Evolutionary conservation across 2,797 vertebrate species (phyloP).

Genomic region (Cossypha polioptera): DNA sequence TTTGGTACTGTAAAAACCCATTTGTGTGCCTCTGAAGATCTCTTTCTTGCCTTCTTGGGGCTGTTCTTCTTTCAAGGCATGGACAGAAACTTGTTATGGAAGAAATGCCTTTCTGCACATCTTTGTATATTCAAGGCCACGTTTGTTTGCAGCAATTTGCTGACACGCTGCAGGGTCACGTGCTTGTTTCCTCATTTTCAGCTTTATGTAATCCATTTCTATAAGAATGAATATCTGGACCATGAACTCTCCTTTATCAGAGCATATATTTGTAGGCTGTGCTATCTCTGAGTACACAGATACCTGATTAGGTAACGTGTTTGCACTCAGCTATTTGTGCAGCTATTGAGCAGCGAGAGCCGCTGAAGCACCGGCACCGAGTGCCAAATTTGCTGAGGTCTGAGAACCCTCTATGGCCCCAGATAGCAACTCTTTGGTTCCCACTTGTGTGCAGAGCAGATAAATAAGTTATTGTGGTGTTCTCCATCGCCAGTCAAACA

Average conservation of each 20-base stretch:
- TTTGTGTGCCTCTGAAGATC: background rate
- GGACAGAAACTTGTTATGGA: background rate
- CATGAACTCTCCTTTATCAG: slow-evolving; percentile 54
- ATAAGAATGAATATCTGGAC: slow-evolving; percentile 1
- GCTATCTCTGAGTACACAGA: slow-evolving; percentile 58
- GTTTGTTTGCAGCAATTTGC: background rate
- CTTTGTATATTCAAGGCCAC: background rate
- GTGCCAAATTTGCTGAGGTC: slow-evolving; percentile 17
- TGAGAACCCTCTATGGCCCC: slow-evolving; percentile 3
- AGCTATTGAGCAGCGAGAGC: slow-evolving; percentile 18
- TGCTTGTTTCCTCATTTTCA: background rate
- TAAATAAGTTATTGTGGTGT: slow-evolving; percentile 15
- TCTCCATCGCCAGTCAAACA: background rate
- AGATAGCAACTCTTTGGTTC: background rate
- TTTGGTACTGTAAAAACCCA: background rate
- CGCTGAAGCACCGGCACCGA: background rate
- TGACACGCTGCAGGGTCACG: background rate
- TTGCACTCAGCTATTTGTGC: slow-evolving; percentile 5
- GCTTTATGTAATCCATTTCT: background rate
- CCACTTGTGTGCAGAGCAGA: background rate
- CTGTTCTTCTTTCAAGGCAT: background rate
- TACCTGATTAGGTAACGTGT: slow-evolving; percentile 49
- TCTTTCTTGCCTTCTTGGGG: background rate
- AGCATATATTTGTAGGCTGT: slow-evolving; percentile 19
- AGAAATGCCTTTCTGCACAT: background rate